Conservation (phyloP, 2,797 vertebrate species). For the Taeniopygia guttata region DNA sequence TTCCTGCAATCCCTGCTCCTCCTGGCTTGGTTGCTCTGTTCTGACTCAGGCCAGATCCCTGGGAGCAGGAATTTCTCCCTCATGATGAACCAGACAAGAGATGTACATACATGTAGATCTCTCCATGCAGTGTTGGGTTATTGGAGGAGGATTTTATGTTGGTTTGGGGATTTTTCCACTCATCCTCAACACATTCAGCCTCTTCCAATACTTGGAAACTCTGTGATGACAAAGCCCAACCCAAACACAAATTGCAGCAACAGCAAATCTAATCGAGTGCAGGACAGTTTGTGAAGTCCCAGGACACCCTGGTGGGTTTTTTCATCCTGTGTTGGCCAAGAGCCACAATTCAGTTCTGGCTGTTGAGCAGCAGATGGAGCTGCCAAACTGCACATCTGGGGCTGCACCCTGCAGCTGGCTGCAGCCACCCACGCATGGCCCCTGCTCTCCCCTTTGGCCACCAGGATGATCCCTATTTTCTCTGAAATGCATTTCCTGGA, state of each 20-base stretch:
- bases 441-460: background rate
- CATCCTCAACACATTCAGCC: background rate
- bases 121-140: background rate
- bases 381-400: background rate
- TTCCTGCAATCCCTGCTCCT: background rate
- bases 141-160: fast-evolving
- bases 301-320: no score
- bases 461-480: fast-evolving
- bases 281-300: background rate
- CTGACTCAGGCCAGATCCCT: background rate
- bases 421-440: fast-evolving
- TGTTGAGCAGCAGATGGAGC: constrained; percentile 47
- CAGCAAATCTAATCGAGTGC: no score
- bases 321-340: background rate
- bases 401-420: background rate
- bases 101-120: fast-evolving
- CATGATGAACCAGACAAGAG: background rate
- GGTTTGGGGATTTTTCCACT: background rate
- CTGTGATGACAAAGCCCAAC: background rate
- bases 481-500: background rate
- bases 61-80: background rate
- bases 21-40: background rate
- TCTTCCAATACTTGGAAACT: background rate
- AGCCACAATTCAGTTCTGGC: background rate
- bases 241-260: background rate